A percentile compares a stretch with the other conserved stretches of the same genome.
phyloP scores from a whole-genome alignment of 2,888 invertebrate genomes.

The Germaria angustata region DNA sequence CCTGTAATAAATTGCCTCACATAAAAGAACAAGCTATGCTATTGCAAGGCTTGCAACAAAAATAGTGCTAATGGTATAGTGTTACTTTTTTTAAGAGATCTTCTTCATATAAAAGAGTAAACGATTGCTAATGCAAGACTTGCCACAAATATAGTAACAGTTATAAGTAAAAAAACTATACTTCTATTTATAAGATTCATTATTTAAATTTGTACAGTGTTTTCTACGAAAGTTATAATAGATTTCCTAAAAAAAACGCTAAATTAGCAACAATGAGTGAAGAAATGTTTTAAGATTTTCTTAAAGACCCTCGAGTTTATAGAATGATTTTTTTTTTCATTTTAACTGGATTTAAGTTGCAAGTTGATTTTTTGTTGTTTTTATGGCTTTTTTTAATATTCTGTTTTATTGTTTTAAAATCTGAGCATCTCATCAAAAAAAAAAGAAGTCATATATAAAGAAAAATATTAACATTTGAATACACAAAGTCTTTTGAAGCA shows the following conservation, averaged over 20 bases:
- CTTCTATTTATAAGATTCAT: too few species aligned
- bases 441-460: neutral
- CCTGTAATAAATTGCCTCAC: too few species aligned
- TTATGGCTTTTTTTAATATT: slow-evolving; percentile 13
- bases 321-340: slow-evolving; percentile 42
- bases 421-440: slow-evolving; percentile 34
- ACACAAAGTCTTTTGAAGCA: slow-evolving; percentile 14
- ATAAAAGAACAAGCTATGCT: too few species aligned
- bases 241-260: slow-evolving; percentile 12
- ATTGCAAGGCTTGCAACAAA: too few species aligned
- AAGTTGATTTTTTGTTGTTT: slow-evolving; percentile 18
- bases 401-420: slow-evolving; percentile 47
- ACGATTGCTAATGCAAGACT: too few species aligned
- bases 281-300: slow-evolving; percentile 32
- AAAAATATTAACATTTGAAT: slow-evolving; percentile 33
- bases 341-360: slow-evolving; percentile 39
- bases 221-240: too few species aligned
- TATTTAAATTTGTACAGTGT: too few species aligned
- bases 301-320: slow-evolving; percentile 32
- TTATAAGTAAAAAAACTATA: too few species aligned
- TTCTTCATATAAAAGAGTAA: too few species aligned
- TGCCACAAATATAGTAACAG: too few species aligned
- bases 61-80: too few species aligned
- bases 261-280: neutral
- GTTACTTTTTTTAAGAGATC: too few species aligned